Base-by-base conservation (phyloP, 2,888 invertebrate species). In the Habroteleia sp. region DNA sequence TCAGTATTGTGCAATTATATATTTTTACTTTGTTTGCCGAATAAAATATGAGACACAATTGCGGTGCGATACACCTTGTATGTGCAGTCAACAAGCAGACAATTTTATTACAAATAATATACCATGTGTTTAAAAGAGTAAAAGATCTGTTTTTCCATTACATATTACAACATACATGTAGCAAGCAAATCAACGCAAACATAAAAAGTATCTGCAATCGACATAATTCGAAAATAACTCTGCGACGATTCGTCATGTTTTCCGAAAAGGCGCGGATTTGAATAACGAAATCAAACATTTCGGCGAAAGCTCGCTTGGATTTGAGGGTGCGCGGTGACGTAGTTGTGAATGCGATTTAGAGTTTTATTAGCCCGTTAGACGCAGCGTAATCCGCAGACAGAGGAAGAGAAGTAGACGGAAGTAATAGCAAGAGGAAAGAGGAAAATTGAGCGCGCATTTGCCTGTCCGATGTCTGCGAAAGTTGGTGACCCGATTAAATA, bases 401-500 rank as follows among this genome's bases (percentile, higher is more conserved):
- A 13, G 29, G 11, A 20, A 33, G 17, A 42, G 23, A 42, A 14
- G 17, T 7, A 13, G 39, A 16, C n/a, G 16, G n/a, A n/a, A n/a
- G n/a, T n/a, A n/a, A n/a, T n/a, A n/a, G n/a, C n/a, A n/a, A n/a
- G n/a, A 13, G 31, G 23, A 20, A 10, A 11, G 35, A 29, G 44
- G 17, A 42, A 42, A 42, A 23, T 23, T 5, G 14, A 35, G 7
- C 27, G 60, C 37, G 48, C 37, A 27, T 35, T 27, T 27, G 11
- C 48, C 20, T 11, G 63, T 27, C 37, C 63, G 50, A 8, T 54
- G 69, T 62, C 44, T 50, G 60, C 37, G 27, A 52, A 60, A 60
- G 69, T 69, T 69, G 60, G 52, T 60, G 69, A 69, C 60, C 69
- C 69, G 69, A 69, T 69, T 69, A 60, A 69, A 62, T 60, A 69